These are phyloP conservation scores for Odontothrips loti DNA, from an alignment of 2,888 invertebrate genomes.

Conservation along the genomic window DNA sequence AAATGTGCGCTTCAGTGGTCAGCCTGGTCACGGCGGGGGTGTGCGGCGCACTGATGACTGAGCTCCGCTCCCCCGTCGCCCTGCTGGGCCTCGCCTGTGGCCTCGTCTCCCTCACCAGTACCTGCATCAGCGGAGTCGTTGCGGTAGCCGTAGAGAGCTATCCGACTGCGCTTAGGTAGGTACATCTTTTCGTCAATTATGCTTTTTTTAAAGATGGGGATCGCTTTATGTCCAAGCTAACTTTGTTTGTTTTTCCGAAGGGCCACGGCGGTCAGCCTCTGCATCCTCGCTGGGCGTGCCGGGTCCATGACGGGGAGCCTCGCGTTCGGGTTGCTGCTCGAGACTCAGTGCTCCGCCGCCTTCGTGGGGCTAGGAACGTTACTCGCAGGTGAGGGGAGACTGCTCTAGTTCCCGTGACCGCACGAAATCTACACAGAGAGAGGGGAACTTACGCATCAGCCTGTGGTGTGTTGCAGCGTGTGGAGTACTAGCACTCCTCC, in stretches of 20 bases:
- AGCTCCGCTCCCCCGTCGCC: slow-evolving; percentile 29
- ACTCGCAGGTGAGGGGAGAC: neutral
- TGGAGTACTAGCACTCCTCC: neutral
- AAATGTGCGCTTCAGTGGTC: neutral
- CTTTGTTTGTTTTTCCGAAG: slow-evolving; percentile 8
- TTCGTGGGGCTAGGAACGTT: neutral
- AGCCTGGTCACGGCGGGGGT: neutral
- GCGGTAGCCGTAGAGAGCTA: slow-evolving; percentile 34
- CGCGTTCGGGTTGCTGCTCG: slow-evolving; percentile 29
- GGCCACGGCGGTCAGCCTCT: slow-evolving; percentile 31
- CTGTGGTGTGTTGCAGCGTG: neutral
- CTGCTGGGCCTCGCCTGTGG: slow-evolving; percentile 34
- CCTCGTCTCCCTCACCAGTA: slow-evolving; percentile 31
- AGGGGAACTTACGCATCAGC: neutral
- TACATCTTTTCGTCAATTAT: too few relatives aligned
- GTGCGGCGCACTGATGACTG: slow-evolving; percentile 28
- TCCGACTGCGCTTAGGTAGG: slow-evolving; percentile 37
- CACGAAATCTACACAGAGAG: neutral
- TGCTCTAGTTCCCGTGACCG: neutral
- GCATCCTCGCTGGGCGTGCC: slow-evolving; percentile 27
- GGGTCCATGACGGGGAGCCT: slow-evolving; percentile 28
- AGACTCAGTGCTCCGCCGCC: slow-evolving; percentile 27
- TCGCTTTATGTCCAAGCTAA: neutral
- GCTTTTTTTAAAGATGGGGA: neutral
- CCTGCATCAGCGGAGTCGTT: slow-evolving; percentile 34